Base-by-base conservation (phyloP, 2,888 invertebrate genomes). In the Metacarcinus magister region DNA sequence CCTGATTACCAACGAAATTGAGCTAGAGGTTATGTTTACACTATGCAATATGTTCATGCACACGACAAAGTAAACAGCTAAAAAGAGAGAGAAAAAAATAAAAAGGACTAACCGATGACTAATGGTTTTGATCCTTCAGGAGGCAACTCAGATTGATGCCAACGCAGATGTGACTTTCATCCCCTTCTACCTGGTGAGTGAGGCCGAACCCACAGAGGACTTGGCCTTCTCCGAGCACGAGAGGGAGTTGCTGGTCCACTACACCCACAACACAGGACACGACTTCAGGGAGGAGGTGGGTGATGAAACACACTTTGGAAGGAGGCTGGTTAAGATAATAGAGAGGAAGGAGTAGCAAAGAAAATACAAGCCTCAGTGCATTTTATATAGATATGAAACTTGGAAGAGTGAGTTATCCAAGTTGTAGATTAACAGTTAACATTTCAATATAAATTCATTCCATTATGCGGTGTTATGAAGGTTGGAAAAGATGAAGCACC, bases 211-310 rank as follows among this genome's bases (percentile, higher is more conserved):
- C 23, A 82, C 93, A 13, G 96, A 96, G 90, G 96, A 96, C 82
- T 28, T 91, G 7, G 82, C 75, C 13, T 96, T 96, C 92, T 95
- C 96, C 2, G 96, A 96, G n/a, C 96, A 96, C 28, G 96, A 96
- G 75, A 90, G 96, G 89, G 96, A 96, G 32, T 43, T 96, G 23
- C 92, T 96, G 48, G 87, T 96, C 44, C 96, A 93, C 43, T 96
- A 96, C 60, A 96, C 96, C 23, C 96, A 96, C 54, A 93, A 94
- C 75, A 96, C 96, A 8, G 96, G 96, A 19, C 96, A 96, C 75
- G 96, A 96, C 94, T 90, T 96, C 32, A 95, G 95, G 89, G 94
- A 96, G 82, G 96, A 96, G 96, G 96, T 96, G 91, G 46, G 67
- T 16, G 28, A 39, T 44, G 48, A 16, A 39, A 28, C 44, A 32